Evolutionary conservation across 2,113 vertebrate species (phyloP), one percentile per base, ranked within the genome.

Genomic region (Murina feae): DNA sequence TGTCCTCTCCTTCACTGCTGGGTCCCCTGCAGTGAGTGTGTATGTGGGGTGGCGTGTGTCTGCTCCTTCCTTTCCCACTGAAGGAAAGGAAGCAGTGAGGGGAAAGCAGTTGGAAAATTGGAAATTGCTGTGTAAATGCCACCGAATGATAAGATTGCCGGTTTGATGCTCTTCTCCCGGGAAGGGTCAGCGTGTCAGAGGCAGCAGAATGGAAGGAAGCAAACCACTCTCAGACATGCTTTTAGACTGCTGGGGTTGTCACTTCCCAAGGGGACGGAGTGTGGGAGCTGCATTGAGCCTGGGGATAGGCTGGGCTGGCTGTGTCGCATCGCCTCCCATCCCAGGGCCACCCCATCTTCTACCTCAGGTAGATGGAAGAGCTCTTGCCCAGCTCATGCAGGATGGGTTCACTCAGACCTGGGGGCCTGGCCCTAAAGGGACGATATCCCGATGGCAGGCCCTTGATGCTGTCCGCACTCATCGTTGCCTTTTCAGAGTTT

Each of bases 61-160:
- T 92, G 53, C 17, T 49, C 37, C 39, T 91, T 65, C 55, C 47
- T 44, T 69, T 28, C 80, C 42, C 88, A 63, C 25, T 28, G 86
- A 72, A 81, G 76, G 79, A 58, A 35, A 55, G 74, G 78, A 78
- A 47, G 23, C 11, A 47, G 82, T 4, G 6, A 69, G 8, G 37
- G 44, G 32, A 65, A 88, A 82, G 92, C 90, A n/a, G 76, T 83
- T 66, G 86, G 90, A 97, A 94, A 93, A 94, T 93, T 65, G 91
- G 79, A 95, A 96, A 95, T 95, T 97, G 86, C 93, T 92, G 2
- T 96, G 91, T 96, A 93, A 92, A 75, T 96, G 75, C 86, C 91
- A 51, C 82, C 86, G 95, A 96, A 93, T 94, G 86, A 95, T 91
- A 95, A 92, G 93, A 95, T 94, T 94, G 93, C 63, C 53, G 49